These are phyloP conservation scores for Bombus difficillimus DNA, from an alignment of 1,140 invertebrate genomes.

Conservation along the genomic window DNA sequence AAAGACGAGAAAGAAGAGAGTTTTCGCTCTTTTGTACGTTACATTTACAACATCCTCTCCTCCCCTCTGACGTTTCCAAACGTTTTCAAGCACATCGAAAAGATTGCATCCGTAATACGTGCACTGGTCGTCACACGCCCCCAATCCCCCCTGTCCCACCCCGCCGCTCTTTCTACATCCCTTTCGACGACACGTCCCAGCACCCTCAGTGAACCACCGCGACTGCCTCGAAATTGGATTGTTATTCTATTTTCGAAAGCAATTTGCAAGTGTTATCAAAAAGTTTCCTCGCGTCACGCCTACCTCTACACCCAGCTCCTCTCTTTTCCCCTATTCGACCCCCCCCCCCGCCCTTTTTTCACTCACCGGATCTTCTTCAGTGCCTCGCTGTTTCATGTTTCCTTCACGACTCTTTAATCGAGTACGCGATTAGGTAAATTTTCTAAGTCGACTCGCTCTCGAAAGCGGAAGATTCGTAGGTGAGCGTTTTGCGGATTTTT, in stretches of 20 bases:
- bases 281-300: conserved; percentile 73
- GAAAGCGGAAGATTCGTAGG: too few species aligned
- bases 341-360: conserved; percentile 17
- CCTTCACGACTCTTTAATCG: conserved; percentile 24
- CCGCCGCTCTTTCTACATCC: background rate
- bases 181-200: conserved; percentile 28
- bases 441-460: too few species aligned
- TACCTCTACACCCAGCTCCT: background rate
- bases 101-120: conserved; percentile 8
- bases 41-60: background rate
- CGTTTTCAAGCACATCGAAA: conserved; percentile 17
- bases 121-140: conserved; percentile 16
- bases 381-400: conserved; percentile 2
- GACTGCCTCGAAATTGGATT: conserved; percentile 78
- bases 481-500: too few species aligned
- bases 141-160: background rate
- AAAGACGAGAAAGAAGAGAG: background rate
- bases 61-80: background rate
- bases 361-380: background rate
- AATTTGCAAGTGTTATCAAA: conserved; percentile 82
- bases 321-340: background rate
- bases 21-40: background rate
- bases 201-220: conserved; percentile 63
- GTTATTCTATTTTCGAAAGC: conserved; percentile 82
- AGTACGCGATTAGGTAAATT: conserved; percentile 15